Percentiles rank a stretch among this genome's conserved stretches.
Conservation (phyloP, 2,113 vertebrate genomes). For the Mastomys natalensis region DNA sequence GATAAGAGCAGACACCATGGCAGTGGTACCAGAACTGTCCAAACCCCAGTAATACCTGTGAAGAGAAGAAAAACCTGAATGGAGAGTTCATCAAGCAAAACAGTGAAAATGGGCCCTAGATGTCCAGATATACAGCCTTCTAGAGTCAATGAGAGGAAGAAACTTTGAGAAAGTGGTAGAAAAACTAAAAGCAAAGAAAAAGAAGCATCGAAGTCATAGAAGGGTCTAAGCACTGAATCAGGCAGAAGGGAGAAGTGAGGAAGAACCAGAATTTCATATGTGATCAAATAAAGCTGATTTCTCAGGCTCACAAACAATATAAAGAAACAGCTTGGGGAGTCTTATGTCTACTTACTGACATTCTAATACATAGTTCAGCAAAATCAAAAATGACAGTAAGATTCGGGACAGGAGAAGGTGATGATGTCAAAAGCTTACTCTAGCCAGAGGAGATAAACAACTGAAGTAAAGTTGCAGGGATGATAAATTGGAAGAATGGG, state of each 20-base stretch:
- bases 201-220: not conserved
- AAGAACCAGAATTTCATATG: slow-evolving; percentile 14
- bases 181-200: not conserved
- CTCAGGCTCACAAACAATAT: not conserved
- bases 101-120: not conserved
- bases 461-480: not conserved
- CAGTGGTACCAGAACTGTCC: too few relatives aligned
- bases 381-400: not conserved
- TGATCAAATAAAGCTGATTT: not conserved
- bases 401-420: not conserved
- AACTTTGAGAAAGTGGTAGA: not conserved
- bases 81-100: not conserved
- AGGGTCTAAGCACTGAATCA: not conserved
- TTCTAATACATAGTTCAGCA: slow-evolving; percentile 7
- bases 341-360: not conserved
- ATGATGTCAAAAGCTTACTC: not conserved
- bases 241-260: not conserved
- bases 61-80: not conserved
- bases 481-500: not conserved
- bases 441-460: not conserved
- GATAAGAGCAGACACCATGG: not conserved
- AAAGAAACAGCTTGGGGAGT: not conserved
- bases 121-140: not conserved
- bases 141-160: not conserved
- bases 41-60: not conserved